These are phyloP conservation scores for Megastigmus dorsalis DNA, from an alignment of 2,888 invertebrate genomes.

Conservation along the genomic window DNA sequence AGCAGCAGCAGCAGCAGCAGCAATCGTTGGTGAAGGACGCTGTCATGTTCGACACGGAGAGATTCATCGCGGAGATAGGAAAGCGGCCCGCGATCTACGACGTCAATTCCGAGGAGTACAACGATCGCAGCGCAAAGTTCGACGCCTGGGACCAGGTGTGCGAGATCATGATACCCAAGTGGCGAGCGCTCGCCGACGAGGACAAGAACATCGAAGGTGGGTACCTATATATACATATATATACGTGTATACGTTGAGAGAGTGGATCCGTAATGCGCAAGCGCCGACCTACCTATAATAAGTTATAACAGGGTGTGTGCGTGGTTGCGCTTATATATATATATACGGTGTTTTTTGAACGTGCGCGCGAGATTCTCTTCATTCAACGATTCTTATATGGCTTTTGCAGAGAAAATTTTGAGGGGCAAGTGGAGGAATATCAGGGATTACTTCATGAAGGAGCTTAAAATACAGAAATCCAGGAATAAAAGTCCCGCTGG, in stretches of 20 bases:
- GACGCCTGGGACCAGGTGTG: slow-evolving; percentile 70
- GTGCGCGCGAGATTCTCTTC: background rate
- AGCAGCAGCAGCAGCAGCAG: background rate
- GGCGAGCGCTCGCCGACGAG: slow-evolving; percentile 65
- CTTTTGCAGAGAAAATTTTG: slow-evolving; percentile 68
- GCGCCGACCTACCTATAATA: too few species aligned
- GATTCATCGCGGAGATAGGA: slow-evolving; percentile 68
- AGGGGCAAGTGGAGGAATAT: slow-evolving; percentile 71
- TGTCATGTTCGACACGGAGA: slow-evolving; percentile 68
- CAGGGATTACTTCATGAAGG: slow-evolving; percentile 71
- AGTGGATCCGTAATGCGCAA: too few species aligned
- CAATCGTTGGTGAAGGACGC: background rate
- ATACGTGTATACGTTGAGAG: too few species aligned
- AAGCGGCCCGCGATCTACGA: slow-evolving; percentile 70
- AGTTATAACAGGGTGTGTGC: too few species aligned
- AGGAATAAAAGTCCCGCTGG: slow-evolving; percentile 57
- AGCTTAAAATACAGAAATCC: slow-evolving; percentile 64
- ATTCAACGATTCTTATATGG: background rate
- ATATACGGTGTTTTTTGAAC: too few species aligned
- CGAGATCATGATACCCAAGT: slow-evolving; percentile 67
- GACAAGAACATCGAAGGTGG: slow-evolving; percentile 67
- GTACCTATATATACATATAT: too few species aligned
- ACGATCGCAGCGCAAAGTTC: slow-evolving; percentile 67
- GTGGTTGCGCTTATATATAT: too few species aligned
- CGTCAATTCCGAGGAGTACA: slow-evolving; percentile 66